Conservation (phyloP, 2,113 vertebrate species). For the Ochotona princeps region DNA sequence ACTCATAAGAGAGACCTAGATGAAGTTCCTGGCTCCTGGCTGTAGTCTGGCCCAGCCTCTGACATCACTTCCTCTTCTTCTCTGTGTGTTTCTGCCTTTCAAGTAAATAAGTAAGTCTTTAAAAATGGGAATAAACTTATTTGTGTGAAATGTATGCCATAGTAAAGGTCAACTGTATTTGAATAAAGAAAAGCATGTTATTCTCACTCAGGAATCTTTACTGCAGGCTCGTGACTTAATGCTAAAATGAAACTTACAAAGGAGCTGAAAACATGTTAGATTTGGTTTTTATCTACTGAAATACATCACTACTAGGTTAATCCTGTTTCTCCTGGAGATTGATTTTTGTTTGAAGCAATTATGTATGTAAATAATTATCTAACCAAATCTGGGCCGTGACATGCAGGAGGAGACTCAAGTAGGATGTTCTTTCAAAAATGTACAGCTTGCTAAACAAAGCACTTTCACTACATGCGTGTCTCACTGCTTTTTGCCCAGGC, state of each 20-base stretch:
- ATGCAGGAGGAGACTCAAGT: neutral
- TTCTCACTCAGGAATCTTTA: neutral
- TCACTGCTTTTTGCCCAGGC: neutral
- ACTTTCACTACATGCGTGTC: neutral
- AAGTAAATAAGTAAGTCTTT: neutral
- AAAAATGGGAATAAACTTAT: neutral
- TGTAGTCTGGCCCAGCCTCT: too few species aligned
- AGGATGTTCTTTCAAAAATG: neutral
- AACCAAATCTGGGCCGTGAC: neutral
- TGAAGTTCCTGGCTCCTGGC: too few species aligned
- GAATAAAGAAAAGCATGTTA: neutral
- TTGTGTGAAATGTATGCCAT: neutral
- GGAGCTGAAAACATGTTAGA: neutral
- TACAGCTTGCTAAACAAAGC: neutral
- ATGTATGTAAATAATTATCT: neutral
- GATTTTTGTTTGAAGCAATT: neutral
- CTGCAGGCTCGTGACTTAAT: neutral
- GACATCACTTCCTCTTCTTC: too few species aligned
- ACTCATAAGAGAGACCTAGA: too few species aligned
- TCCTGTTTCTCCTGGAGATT: neutral
- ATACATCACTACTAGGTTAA: neutral
- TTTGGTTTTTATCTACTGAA: neutral
- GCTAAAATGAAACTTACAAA: neutral
- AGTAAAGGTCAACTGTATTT: neutral
- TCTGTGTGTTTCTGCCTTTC: too few species aligned